A percentile compares a stretch with the other conserved stretches of the same genome.
Conservation (phyloP, 2,888 invertebrate species). For the Meghimatium bilineatum region DNA sequence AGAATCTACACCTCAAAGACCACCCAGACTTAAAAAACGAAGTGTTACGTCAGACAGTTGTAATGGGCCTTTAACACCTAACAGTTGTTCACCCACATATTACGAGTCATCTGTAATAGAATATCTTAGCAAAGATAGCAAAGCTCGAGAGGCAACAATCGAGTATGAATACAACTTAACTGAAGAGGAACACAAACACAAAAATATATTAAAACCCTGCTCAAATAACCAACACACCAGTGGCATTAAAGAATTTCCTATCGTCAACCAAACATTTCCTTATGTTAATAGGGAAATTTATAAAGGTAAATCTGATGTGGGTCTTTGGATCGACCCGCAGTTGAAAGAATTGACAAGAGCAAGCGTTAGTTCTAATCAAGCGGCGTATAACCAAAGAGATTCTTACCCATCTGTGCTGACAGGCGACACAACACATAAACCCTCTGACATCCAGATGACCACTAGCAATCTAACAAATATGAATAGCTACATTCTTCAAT, state of each 20-base stretch:
- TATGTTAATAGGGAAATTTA: not conserved
- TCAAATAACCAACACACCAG: not conserved
- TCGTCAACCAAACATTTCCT: not conserved
- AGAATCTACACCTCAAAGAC: constrained; percentile 7
- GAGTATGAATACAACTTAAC: not conserved
- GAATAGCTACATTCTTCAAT: not conserved
- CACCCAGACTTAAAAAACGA: constrained; percentile 31
- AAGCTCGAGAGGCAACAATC: too few species aligned
- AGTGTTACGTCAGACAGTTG: not conserved
- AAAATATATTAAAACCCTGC: not conserved
- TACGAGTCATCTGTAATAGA: not conserved
- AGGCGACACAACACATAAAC: not conserved
- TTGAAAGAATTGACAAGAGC: not conserved
- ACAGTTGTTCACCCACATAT: not conserved
- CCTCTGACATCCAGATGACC: not conserved
- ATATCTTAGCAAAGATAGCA: not conserved
- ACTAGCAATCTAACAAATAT: not conserved
- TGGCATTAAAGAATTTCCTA: not conserved
- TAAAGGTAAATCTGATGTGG: not conserved
- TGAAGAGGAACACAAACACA: not conserved
- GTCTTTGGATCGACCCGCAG: not conserved
- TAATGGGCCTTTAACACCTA: not conserved
- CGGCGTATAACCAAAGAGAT: not conserved
- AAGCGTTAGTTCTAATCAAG: not conserved
- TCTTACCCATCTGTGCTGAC: not conserved